Evolutionary conservation across 2,888 invertebrate species (phyloP).

Genomic region (Agrochola circellaris): DNA sequence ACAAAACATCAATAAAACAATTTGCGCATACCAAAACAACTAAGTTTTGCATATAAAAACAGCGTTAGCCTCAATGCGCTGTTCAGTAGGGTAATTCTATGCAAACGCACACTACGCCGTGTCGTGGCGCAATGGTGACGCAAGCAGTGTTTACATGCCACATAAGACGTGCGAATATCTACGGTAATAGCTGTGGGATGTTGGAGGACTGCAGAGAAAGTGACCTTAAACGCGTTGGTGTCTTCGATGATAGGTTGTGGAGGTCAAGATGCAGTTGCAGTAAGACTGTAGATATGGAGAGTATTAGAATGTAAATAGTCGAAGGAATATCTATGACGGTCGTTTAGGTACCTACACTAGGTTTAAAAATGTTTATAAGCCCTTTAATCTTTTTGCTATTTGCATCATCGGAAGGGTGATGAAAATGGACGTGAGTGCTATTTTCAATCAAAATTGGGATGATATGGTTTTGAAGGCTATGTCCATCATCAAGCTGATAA

Average conservation of each 20-base stretch:
- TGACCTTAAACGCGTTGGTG: neutral
- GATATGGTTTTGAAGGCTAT: neutral
- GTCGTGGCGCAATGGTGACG: slow-evolving; percentile 34
- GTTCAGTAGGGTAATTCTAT: slow-evolving; percentile 41
- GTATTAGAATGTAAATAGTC: neutral
- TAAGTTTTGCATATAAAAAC: slow-evolving; percentile 41
- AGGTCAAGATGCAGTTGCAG: neutral
- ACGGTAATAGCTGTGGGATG: slow-evolving; percentile 2
- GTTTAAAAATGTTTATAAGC: neutral
- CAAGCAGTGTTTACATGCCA: slow-evolving; percentile 22
- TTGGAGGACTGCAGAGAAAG: slow-evolving; percentile 2
- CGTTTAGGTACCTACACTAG: neutral
- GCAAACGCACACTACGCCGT: slow-evolving; percentile 7
- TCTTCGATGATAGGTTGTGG: neutral
- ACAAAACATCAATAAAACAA: slow-evolving; percentile 24
- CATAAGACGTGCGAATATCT: neutral
- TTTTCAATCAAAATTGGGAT: neutral
- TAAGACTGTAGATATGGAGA: neutral
- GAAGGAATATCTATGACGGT: neutral
- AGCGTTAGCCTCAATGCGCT: slow-evolving; percentile 13
- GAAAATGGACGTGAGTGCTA: neutral
- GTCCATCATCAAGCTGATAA: neutral
- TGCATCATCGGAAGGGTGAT: neutral
- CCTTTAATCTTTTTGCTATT: neutral
- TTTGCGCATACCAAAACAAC: slow-evolving; percentile 29